Base-by-base conservation (phyloP, 2,113 vertebrate genomes). In the Triplophysa dalaica region DNA sequence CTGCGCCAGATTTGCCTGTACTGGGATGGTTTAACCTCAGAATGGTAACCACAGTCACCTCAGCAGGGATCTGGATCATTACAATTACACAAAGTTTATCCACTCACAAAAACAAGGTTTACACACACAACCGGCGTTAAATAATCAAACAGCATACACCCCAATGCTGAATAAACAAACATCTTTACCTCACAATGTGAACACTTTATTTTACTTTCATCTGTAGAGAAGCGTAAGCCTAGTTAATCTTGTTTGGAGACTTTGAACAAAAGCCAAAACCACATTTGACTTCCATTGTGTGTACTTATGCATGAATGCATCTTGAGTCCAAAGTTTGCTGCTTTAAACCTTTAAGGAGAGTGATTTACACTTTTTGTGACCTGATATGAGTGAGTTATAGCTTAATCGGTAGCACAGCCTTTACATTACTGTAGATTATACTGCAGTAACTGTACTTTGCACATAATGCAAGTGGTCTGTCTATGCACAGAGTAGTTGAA, bases 31-130 rank as follows among this genome's bases (percentile, higher is more conserved):
- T 74, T 29, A 74, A 33, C 41, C 70, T 61, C 70, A 38, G 24
- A 72, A 74, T 61, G n/a, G 8, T 16, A 43, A 61, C 70, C 70
- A 74, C 70, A 74, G 43, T 61, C 70, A 74, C 70, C 70, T 74
- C 70, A 17, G 33, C 8, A 43, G 12, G 54, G 70, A 74, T 24
- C 29, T 17, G 13, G 54, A 38, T 43, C 60, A 60, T 60, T 60
- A 43, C 70, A 22, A 10, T 8, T 6, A 38, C 26, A 73, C 54
- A 73, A 73, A 60, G 12, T 41, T 72, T 60, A 73, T 33, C 14
- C 52, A 21, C 26, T 11, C 24, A 9, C 22, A 69, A 14, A 69
- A 24, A 70, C 2, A 70, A 33, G 68, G 26, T 38, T 33, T 29
- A 70, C n/a, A 22, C n/a, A 48, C 11, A 60, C 54, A 24, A 21